Percentiles rank a stretch among this genome's conserved stretches.
phyloP scores from a whole-genome alignment of 2,888 invertebrate genomes.

The Athrips mouffetella region DNA sequence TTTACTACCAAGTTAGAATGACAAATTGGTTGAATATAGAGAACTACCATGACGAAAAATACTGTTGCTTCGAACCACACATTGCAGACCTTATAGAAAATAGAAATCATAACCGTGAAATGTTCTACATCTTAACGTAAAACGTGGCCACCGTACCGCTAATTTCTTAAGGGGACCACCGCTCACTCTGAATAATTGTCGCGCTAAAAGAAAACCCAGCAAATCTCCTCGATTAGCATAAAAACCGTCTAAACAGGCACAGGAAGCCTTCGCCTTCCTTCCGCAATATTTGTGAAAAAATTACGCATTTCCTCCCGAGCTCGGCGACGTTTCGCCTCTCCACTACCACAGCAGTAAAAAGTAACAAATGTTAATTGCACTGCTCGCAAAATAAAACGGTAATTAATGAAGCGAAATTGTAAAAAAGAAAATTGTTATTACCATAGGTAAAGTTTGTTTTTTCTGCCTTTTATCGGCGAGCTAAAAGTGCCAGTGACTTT shows the following conservation, averaged over 20 bases:
- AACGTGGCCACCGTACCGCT: constrained; percentile 36
- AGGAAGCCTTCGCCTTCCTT: constrained; percentile 71
- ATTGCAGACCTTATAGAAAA: too few species aligned
- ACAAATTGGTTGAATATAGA: neutral
- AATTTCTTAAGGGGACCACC: constrained; percentile 55
- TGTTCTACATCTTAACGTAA: neutral
- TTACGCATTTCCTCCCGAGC: constrained; percentile 70
- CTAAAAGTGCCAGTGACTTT: constrained; percentile 15
- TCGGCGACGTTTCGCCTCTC: constrained; percentile 67
- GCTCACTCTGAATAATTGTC: constrained; percentile 66
- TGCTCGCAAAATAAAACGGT: constrained; percentile 58
- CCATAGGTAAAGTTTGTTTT: constrained; percentile 31
- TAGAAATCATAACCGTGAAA: neutral
- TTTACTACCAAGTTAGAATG: neutral
- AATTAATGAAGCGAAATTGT: constrained; percentile 61
- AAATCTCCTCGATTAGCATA: constrained; percentile 74
- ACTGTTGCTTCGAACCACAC: neutral
- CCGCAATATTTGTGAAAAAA: constrained; percentile 75
- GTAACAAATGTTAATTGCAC: constrained; percentile 68
- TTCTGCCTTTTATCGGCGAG: constrained; percentile 15
- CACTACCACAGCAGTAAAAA: constrained; percentile 46
- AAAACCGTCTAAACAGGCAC: constrained; percentile 73
- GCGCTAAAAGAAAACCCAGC: constrained; percentile 67
- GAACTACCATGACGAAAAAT: too few species aligned
- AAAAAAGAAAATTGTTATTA: constrained; percentile 53